A percentile compares a stretch with the other conserved stretches of the same genome.
Evolutionary conservation across 2,113 vertebrate genomes (phyloP).

Genomic region (Tragelaphus scriptus): DNA sequence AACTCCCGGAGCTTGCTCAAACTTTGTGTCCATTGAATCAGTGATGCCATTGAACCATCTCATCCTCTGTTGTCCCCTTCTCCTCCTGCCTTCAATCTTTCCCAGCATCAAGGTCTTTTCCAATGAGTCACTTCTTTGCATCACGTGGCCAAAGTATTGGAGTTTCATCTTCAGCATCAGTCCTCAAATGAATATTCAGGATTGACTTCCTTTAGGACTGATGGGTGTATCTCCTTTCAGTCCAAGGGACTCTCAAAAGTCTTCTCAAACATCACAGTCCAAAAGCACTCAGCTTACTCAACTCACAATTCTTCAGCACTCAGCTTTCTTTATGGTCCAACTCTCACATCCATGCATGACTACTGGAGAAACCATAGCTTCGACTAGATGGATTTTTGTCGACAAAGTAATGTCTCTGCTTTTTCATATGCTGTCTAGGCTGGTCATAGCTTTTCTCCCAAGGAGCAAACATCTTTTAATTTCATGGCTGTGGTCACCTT

Average conservation of each 20-base stretch:
- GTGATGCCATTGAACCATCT: neutral
- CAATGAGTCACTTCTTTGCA: neutral
- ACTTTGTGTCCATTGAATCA: neutral
- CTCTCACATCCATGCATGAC: neutral
- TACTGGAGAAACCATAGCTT: neutral
- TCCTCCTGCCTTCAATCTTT: neutral
- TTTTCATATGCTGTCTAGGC: neutral
- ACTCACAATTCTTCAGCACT: neutral
- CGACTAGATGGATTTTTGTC: neutral
- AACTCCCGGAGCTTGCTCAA: neutral
- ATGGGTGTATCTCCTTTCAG: rapidly evolving
- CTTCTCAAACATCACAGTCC: neutral
- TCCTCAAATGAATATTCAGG: neutral
- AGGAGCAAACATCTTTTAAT: neutral
- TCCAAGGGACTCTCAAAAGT: neutral
- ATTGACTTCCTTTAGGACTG: neutral
- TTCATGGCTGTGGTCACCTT: neutral
- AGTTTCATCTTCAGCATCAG: neutral
- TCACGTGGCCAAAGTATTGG: neutral
- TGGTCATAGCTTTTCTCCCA: neutral
- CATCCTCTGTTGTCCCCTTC: neutral
- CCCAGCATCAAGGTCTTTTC: neutral
- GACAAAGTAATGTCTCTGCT: neutral
- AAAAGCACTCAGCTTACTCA: neutral
- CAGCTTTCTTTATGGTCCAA: neutral